These are phyloP conservation scores for Nebria salina DNA, from an alignment of 2,888 invertebrate genomes.

Conservation along the genomic window DNA sequence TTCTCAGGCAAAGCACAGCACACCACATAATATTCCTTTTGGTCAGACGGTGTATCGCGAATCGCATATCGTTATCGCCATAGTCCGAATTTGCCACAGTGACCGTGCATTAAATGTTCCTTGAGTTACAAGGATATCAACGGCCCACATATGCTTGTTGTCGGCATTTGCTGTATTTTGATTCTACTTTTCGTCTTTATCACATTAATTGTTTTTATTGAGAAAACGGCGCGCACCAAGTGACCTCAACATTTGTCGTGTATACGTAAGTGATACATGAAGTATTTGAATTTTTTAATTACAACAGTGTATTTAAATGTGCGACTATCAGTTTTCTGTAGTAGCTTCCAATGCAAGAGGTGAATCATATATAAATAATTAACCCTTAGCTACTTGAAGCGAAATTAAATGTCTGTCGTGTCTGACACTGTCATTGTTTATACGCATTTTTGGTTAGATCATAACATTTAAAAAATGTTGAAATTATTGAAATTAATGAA, in stretches of 20 bases:
- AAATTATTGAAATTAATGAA: too few species aligned
- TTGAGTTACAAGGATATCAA: slow-evolving; percentile 31
- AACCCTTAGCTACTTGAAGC: background rate
- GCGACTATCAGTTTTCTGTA: too few species aligned
- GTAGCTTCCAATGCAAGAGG: too few species aligned
- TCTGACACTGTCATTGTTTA: too few species aligned
- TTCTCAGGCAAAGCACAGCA: slow-evolving; percentile 56
- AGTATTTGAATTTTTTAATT: too few species aligned
- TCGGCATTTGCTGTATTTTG: slow-evolving; percentile 84
- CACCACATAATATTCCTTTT: slow-evolving; percentile 49
- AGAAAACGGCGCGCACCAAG: slow-evolving; percentile 70
- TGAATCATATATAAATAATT: background rate
- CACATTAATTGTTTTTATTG: slow-evolving; percentile 82
- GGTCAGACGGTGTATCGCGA: background rate
- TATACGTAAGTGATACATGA: background rate
- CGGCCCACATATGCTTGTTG: slow-evolving; percentile 74
- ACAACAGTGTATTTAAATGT: too few species aligned
- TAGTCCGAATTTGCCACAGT: slow-evolving; percentile 49
- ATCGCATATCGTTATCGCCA: slow-evolving; percentile 47
- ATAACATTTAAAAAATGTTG: too few species aligned
- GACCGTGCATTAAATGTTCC: background rate
- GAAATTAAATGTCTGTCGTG: background rate
- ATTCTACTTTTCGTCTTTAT: slow-evolving; percentile 84
- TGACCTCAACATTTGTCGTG: background rate
- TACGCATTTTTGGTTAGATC: too few species aligned